phyloP scores from a whole-genome alignment of 2,113 vertebrate genomes.

The Corapipo altera region DNA sequence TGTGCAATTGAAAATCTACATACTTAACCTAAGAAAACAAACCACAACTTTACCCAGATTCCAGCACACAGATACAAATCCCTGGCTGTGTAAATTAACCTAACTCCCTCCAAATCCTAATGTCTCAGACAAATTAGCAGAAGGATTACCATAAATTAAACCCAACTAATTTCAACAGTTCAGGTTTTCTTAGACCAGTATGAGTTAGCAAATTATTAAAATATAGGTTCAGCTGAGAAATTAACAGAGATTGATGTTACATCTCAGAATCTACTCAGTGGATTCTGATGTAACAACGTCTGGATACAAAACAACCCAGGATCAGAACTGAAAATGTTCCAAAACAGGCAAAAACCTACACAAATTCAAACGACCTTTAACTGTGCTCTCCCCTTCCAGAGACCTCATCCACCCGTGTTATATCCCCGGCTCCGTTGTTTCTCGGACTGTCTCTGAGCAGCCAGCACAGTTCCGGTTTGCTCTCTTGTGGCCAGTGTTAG shows the following conservation, averaged over 20 bases:
- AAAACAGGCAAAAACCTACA: not conserved
- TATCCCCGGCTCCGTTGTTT: not conserved
- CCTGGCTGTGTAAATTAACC: not conserved
- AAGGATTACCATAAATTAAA: not conserved
- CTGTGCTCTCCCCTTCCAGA: not conserved
- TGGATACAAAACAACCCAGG: not conserved
- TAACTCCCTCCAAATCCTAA: not conserved
- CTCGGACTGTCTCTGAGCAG: not conserved
- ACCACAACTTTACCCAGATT: not conserved
- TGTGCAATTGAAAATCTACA: not conserved
- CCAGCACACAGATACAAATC: not conserved
- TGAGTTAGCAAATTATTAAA: not conserved
- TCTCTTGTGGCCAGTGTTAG: conserved; percentile 38
- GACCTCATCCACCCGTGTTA: not conserved
- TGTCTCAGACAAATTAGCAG: not conserved
- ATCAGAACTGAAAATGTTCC: not conserved
- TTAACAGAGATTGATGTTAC: not conserved
- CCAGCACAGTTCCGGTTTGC: not conserved
- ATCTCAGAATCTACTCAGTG: not conserved
- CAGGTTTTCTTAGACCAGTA: not conserved
- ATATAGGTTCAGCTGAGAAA: not conserved
- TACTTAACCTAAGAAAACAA: not conserved
- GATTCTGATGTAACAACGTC: not conserved
- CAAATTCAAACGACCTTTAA: not conserved
- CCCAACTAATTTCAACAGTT: not conserved